Evolutionary conservation across 2,113 vertebrate species (phyloP).

Genomic region (Myotis brandtii): DNA sequence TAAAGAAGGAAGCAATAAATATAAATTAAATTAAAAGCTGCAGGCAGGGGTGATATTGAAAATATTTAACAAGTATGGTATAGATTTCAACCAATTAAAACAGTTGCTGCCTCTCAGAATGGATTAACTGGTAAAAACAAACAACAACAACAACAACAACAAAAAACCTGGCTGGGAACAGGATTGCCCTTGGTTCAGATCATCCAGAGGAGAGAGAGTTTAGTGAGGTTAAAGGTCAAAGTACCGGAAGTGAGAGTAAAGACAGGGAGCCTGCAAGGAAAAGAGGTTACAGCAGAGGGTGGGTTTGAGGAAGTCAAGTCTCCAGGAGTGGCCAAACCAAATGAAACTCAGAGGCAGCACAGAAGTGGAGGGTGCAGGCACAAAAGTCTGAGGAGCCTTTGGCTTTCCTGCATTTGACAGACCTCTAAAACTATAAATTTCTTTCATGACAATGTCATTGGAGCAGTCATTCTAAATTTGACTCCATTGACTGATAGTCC

Average conservation of each 20-base stretch:
- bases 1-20: background rate
- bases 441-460: background rate
- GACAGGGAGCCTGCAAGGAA: background rate
- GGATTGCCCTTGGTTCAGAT: background rate
- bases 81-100: background rate
- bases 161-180: background rate
- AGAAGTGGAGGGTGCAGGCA: background rate
- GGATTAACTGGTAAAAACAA: background rate
- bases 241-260: background rate
- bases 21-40: background rate
- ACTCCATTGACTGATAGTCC: background rate
- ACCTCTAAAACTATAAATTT: background rate
- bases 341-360: background rate
- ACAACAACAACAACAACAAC: background rate
- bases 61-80: background rate
- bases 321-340: background rate
- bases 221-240: background rate
- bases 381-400: background rate
- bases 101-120: background rate
- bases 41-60: background rate
- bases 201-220: background rate
- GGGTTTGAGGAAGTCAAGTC: background rate
- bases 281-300: background rate
- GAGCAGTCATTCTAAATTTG: conserved; percentile 4
- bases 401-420: background rate